Evolutionary conservation across 2,113 vertebrate species (phyloP), one percentile per base, ranked within the genome.

Genomic region (Trochalopteron elliotii): DNA sequence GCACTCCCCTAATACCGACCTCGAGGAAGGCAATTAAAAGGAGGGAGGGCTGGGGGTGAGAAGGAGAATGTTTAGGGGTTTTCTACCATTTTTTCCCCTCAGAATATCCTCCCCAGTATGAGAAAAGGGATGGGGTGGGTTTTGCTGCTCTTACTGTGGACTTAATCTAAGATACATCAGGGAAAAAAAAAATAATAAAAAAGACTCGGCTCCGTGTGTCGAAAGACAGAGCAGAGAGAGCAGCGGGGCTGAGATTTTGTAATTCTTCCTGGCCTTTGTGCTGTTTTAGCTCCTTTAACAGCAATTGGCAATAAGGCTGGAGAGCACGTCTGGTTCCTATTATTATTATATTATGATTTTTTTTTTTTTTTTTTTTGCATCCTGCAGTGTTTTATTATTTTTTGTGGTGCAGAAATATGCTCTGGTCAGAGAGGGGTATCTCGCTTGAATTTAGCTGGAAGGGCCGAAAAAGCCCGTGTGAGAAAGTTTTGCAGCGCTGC

Each of bases 271-370:
- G 94, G 93, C 87, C 87, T 95, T 90, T 91, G 91, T 95, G 93
- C 91, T 91, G 91, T 84, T 89, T 97, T 84, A 87, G 83, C 89
- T 95, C 87, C 82, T 95, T 91, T 87, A 85, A 94, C 80, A 83
- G 89, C 91, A 92, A 84, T 82, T 89, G 96, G 91, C 88, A 92
- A 93, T 90, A 74, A 90, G 90, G 79, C 83, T 78, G 72, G 52
- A 96, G 84, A n/a, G 8, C 89, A 95, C 92, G 94, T 97, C 96
- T 97, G 97, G 84, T 97, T 97, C 93, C 89, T 96, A 98, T 98
- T 97, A 98, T 95, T 92, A 87, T 88, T 83, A 95, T 93, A 97
- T 92, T 93, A 74, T 81, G 50, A 88, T 5, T 18, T 74, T 64
- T 83, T 45, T 92, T 92, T 64, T 83, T 45, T 92, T 92, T 93